phyloP scores from a whole-genome alignment of 2,113 vertebrate genomes.

The Hassar affinis region DNA sequence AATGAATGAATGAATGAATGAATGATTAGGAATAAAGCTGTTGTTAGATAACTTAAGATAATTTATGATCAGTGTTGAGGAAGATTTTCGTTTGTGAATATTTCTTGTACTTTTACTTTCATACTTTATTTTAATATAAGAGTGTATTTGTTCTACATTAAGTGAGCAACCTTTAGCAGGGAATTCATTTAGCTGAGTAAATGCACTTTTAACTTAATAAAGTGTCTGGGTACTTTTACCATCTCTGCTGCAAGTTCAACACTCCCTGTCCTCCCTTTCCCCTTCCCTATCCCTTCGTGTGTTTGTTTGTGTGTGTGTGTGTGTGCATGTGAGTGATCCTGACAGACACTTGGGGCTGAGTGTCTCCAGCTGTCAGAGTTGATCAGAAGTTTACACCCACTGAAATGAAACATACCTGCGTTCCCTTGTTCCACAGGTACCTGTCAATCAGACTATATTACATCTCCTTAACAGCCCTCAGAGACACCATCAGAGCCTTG shows the following conservation, averaged over 20 bases:
- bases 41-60: not conserved
- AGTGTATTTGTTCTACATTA: not conserved
- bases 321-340: not conserved
- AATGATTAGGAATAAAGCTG: not conserved
- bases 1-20: too few species aligned
- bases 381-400: conserved; percentile 57
- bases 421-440: conserved; percentile 31
- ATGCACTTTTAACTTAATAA: not conserved
- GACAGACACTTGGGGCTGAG: conserved; percentile 36
- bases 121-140: not conserved
- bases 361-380: conserved; percentile 55
- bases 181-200: not conserved
- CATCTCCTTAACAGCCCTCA: conserved; percentile 25
- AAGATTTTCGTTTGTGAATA: not conserved
- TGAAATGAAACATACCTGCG: conserved; percentile 58
- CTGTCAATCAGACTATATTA: conserved; percentile 48
- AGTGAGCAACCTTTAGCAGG: not conserved
- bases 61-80: not conserved
- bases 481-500: not conserved
- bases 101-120: not conserved
- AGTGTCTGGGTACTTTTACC: not conserved
- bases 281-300: not conserved
- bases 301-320: not conserved
- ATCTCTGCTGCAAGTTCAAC: not conserved
- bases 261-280: not conserved